A percentile compares a stretch with the other conserved stretches of the same genome.
Conservation (phyloP, 2,113 vertebrate species). For the Anseranas semipalmata region DNA sequence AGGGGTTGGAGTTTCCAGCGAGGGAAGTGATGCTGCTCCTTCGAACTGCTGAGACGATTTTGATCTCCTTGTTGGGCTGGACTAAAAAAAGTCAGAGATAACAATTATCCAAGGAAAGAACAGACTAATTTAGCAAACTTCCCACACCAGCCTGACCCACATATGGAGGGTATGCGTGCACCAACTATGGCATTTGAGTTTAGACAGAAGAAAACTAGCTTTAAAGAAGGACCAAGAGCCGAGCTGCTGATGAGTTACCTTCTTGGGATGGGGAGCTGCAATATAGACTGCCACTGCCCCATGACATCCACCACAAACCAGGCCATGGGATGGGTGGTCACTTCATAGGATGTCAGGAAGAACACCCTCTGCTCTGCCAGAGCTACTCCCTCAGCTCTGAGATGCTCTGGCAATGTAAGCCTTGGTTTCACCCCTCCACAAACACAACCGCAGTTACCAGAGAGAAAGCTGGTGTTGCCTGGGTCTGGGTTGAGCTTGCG, state of each 20-base stretch:
- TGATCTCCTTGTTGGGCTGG: conserved; percentile 76
- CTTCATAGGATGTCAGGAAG: background rate
- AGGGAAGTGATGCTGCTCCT: conserved; percentile 77
- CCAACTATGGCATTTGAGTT: background rate
- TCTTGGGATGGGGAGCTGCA: background rate
- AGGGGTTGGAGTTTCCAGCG: conserved; percentile 70
- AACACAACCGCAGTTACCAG: conserved; percentile 57
- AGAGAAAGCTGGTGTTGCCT: conserved; percentile 77
- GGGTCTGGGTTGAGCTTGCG: conserved; percentile 73
- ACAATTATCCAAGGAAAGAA: background rate
- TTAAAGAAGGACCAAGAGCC: background rate
- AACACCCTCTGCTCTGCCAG: background rate
- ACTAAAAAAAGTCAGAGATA: conserved; percentile 57
- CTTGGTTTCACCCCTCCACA: background rate
- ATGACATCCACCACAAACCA: background rate
- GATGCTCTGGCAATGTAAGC: accelerated
- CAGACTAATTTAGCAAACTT: background rate
- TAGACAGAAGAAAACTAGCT: background rate
- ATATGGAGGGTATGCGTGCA: background rate
- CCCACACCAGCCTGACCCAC: background rate
- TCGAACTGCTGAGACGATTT: conserved; percentile 63
- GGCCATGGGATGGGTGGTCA: background rate
- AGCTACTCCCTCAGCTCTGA: background rate
- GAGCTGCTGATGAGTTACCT: background rate
- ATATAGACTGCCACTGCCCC: background rate